These are phyloP conservation scores for Macrosoma leucophasiata DNA, from an alignment of 2,888 invertebrate genomes.

Conservation along the genomic window DNA sequence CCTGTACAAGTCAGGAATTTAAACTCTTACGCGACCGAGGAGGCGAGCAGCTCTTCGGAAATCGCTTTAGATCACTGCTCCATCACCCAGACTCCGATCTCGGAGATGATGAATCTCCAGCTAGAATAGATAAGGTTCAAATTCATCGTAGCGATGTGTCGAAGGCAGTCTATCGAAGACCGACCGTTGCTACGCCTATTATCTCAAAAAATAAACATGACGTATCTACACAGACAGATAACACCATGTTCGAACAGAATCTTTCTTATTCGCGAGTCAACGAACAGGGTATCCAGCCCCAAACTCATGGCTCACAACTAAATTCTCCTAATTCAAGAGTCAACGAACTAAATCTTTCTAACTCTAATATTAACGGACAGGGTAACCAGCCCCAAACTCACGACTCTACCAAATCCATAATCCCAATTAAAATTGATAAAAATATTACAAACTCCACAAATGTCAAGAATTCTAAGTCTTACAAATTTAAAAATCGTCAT, in stretches of 20 bases:
- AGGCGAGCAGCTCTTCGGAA: conserved; percentile 19
- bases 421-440: too few species aligned
- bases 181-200: conserved; percentile 6
- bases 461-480: conserved; percentile 3
- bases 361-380: conserved; percentile 13
- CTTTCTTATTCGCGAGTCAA: conserved; percentile 7
- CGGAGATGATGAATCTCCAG: not conserved
- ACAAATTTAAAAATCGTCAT: conserved; percentile 7
- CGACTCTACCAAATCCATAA: conserved; percentile 3
- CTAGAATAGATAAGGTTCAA: not conserved
- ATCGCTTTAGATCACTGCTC: conserved; percentile 13
- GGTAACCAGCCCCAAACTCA: conserved; percentile 19
- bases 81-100: not conserved
- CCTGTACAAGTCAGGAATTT: conserved; percentile 13
- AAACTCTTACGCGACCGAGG: conserved; percentile 19
- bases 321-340: conserved; percentile 2
- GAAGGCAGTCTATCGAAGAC: conserved; percentile 3
- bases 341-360: conserved; percentile 3
- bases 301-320: conserved; percentile 17
- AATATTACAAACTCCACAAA: conserved; percentile 12
- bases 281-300: conserved; percentile 24
- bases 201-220: conserved; percentile 12
- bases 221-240: conserved; percentile 1
- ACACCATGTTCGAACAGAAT: not conserved
- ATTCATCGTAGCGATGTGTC: not conserved